phyloP scores from a whole-genome alignment of 2,113 vertebrate species.

The Chamaetylas fuelleborni region DNA sequence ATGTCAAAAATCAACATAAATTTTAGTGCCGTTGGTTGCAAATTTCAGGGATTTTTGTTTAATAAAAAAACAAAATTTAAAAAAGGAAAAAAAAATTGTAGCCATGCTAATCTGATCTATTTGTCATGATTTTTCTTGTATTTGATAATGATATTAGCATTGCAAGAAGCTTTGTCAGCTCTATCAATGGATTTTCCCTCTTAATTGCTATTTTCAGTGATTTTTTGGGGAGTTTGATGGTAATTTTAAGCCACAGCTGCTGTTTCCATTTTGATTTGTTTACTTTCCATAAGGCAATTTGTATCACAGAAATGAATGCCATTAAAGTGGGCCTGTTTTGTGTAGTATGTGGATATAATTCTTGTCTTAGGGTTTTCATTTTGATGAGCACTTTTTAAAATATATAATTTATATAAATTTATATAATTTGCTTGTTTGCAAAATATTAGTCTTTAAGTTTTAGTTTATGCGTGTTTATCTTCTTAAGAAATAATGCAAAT shows the following conservation, averaged over 20 bases:
- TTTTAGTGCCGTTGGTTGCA: not conserved
- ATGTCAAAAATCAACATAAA: not conserved
- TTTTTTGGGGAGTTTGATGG: constrained; percentile 2
- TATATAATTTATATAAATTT: not conserved
- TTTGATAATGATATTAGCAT: constrained; percentile 15
- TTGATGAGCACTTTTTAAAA: not conserved
- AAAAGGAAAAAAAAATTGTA: not conserved
- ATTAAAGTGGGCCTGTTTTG: constrained; percentile 16
- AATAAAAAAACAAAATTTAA: not conserved
- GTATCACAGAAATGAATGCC: constrained; percentile 37
- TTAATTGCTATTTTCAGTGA: constrained; percentile 53
- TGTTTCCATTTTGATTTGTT: constrained; percentile 52
- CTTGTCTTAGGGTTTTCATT: not conserved
- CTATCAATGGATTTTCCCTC: constrained; percentile 21
- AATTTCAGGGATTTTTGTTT: not conserved
- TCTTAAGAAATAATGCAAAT: not conserved
- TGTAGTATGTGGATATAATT: not conserved
- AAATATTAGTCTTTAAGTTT: not conserved
- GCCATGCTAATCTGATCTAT: not conserved
- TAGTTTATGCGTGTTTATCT: not conserved
- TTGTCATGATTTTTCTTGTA: not conserved
- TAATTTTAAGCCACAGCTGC: constrained; percentile 61
- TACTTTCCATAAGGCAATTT: constrained; percentile 50
- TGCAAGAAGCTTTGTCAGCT: constrained; percentile 21
- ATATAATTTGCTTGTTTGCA: not conserved